Evolutionary conservation across 2,797 vertebrate genomes (phyloP).

Genomic region (Spheniscus humboldti): DNA sequence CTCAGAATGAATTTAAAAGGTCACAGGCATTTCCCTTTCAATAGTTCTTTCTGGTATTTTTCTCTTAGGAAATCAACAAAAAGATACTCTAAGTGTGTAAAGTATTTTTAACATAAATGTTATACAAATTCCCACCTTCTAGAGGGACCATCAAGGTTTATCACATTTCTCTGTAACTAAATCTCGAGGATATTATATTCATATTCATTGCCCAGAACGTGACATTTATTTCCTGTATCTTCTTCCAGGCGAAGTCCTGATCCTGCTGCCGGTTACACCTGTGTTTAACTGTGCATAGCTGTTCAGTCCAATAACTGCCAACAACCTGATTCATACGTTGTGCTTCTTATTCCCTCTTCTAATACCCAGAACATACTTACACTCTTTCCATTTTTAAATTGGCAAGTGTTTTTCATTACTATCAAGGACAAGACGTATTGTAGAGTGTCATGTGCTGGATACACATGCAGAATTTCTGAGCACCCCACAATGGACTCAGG

Average conservation of each 20-base stretch:
- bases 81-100: neutral
- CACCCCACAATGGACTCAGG: neutral
- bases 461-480: neutral
- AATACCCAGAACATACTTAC: neutral
- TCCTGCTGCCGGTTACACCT: neutral
- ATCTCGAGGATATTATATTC: neutral
- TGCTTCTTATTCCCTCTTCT: neutral
- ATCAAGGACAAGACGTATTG: neutral
- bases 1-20: neutral
- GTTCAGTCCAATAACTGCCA: neutral
- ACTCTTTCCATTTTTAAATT: neutral
- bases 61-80: neutral
- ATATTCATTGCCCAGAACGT: neutral
- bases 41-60: neutral
- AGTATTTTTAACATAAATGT: neutral
- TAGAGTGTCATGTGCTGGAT: neutral
- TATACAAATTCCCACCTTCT: neutral
- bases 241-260: neutral
- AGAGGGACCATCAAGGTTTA: neutral
- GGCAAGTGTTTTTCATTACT: fast-evolving
- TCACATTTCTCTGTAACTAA: neutral
- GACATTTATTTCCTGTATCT: neutral
- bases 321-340: neutral
- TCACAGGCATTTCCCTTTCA: neutral
- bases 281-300: neutral